Percentiles rank a stretch among this genome's conserved stretches.
Conservation (phyloP, 2,888 invertebrate species). For the Philonicus albiceps region DNA sequence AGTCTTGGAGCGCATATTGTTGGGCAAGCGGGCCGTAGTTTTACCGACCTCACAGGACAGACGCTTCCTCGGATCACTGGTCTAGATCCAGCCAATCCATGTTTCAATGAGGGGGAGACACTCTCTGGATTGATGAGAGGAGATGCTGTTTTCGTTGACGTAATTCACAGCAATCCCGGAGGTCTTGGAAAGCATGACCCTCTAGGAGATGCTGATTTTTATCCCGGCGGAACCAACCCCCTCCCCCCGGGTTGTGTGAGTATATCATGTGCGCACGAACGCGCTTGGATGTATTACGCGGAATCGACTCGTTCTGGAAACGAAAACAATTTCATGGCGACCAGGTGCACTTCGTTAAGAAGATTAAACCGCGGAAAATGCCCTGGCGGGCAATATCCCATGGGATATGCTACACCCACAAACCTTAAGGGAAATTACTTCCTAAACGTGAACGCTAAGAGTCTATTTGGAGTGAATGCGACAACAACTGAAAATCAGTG, state of each 20-base stretch:
- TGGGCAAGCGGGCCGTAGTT: constrained; percentile 59
- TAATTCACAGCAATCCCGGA: constrained; percentile 58
- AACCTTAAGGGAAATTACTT: constrained; percentile 59
- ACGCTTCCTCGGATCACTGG: constrained; percentile 58
- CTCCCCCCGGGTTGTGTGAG: constrained; percentile 57
- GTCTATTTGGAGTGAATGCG: constrained; percentile 55
- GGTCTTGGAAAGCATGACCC: constrained; percentile 57
- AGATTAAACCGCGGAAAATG: constrained; percentile 55
- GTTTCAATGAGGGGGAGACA: constrained; percentile 56
- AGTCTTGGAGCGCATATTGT: constrained; percentile 61
- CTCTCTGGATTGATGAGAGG: constrained; percentile 55
- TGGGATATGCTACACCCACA: constrained; percentile 57
- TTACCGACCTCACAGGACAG: constrained; percentile 54
- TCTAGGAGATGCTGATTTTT: constrained; percentile 59
- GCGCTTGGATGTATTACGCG: constrained; percentile 57
- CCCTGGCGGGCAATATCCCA: constrained; percentile 52
- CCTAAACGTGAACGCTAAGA: constrained; percentile 54
- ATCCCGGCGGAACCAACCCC: constrained; percentile 57
- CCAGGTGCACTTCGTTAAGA: constrained; percentile 54
- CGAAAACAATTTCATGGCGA: constrained; percentile 54
- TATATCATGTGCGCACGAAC: constrained; percentile 56
- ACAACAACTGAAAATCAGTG: background rate
- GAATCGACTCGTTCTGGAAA: constrained; percentile 57
- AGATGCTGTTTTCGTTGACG: constrained; percentile 58
- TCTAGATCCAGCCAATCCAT: constrained; percentile 61